A percentile compares a stretch with the other conserved stretches of the same genome.
phyloP scores from a whole-genome alignment of 2,113 vertebrate genomes.

The Eptatretus burgeri region DNA sequence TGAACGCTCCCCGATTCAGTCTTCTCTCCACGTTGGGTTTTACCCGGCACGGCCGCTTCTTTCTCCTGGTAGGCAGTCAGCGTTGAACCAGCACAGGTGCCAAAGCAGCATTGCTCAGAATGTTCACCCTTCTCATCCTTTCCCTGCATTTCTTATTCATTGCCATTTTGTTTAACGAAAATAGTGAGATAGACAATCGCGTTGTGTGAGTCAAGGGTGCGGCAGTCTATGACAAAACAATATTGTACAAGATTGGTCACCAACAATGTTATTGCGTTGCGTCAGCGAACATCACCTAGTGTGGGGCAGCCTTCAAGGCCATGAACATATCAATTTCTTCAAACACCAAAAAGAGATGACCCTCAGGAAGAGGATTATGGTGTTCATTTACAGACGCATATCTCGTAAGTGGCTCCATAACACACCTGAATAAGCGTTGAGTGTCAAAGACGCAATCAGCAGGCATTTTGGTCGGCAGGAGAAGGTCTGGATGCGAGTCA shows the following conservation, averaged over 20 bases:
- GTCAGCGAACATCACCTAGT: neutral
- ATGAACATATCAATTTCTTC: neutral
- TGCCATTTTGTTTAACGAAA: no score
- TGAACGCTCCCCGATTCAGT: no score
- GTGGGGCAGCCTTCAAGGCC: neutral
- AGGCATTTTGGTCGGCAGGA: constrained; percentile 74
- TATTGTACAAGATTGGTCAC: neutral
- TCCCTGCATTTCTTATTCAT: no score
- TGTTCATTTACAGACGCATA: no score
- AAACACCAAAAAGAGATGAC: neutral
- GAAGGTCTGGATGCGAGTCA: constrained; percentile 88
- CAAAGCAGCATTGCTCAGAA: no score
- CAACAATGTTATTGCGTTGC: neutral
- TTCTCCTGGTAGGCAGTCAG: no score
- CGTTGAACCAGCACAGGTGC: no score
- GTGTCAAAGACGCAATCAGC: constrained; percentile 74
- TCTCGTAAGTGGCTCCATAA: neutral
- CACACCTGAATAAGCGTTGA: constrained; percentile 48
- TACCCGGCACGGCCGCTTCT: no score
- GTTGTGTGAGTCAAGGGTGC: no score
- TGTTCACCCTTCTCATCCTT: no score
- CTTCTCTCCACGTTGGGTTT: no score
- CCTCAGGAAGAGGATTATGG: neutral
- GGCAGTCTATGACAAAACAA: neutral
- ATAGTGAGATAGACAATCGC: no score